Conservation (phyloP, 2,113 vertebrate species). For the Pollimyrus isidori region DNA sequence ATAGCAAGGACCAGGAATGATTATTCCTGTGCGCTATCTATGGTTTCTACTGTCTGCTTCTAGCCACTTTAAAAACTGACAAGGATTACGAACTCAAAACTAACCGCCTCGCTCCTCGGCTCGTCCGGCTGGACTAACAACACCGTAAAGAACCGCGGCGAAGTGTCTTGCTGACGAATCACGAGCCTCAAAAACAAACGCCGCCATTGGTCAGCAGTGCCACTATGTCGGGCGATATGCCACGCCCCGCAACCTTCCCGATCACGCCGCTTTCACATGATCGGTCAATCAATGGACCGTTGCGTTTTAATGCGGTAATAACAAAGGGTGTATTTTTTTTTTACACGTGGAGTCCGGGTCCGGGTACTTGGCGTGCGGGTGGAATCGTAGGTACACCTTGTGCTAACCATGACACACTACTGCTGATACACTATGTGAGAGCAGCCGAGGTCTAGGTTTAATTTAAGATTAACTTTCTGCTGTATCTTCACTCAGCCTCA, state of each 20-base stretch:
- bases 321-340: background rate
- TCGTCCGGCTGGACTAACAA: background rate
- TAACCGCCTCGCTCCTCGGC: background rate
- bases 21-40: background rate
- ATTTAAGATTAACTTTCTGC: background rate
- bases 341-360: background rate
- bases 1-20: background rate
- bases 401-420: background rate
- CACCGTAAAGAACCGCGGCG: slow-evolving; percentile 24
- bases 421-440: background rate
- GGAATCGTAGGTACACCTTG: background rate
- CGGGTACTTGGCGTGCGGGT: background rate
- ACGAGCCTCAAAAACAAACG: slow-evolving; percentile 49
- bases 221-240: background rate
- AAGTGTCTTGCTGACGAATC: slow-evolving; percentile 39
- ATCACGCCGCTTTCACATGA: slow-evolving; percentile 47
- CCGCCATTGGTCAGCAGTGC: slow-evolving; percentile 54
- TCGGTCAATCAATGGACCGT: slow-evolving; percentile 34
- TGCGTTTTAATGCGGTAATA: background rate
- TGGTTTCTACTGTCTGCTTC: background rate
- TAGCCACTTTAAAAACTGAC: background rate
- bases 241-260: slow-evolving; percentile 31
- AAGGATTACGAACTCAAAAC: background rate
- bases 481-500: background rate
- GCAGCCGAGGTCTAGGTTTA: too few species aligned